These are phyloP conservation scores for Gobionotothen gibberifrons DNA, from an alignment of 2,797 vertebrate genomes.

Conservation along the genomic window DNA sequence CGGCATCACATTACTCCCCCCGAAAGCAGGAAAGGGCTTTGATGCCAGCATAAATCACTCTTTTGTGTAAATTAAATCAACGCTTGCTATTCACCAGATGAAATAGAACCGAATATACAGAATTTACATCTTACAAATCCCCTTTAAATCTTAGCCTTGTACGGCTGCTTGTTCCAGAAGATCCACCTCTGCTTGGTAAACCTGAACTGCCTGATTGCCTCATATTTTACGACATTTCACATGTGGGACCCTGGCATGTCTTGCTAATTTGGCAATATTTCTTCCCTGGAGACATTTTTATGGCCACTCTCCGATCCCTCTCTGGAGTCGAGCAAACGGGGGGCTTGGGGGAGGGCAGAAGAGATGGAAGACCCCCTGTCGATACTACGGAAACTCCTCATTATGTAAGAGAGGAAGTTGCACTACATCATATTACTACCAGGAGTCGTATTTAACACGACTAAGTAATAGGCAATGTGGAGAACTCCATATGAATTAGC, in stretches of 20 bases:
- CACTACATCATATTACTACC: constrained; percentile 60
- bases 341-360: constrained; percentile 25
- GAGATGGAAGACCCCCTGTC: constrained; percentile 69
- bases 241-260: constrained; percentile 69
- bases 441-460: constrained; percentile 51
- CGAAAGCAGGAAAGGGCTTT: constrained; percentile 29
- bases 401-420: constrained; percentile 78
- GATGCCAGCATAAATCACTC: constrained; percentile 48
- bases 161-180: constrained; percentile 46
- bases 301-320: constrained; percentile 59
- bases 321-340: constrained; percentile 54
- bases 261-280: constrained; percentile 84
- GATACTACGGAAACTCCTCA: constrained; percentile 72
- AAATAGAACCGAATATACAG: constrained; percentile 27
- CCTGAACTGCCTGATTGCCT: constrained; percentile 53
- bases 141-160: constrained; percentile 41
- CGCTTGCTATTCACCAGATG: constrained; percentile 28
- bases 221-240: constrained; percentile 74
- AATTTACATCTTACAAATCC: constrained; percentile 60
- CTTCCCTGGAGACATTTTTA: constrained; percentile 82
- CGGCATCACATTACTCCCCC: constrained; percentile 39
- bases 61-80: constrained; percentile 57
- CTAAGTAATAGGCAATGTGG: constrained; percentile 25
- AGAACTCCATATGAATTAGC: constrained; percentile 9
- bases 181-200: constrained; percentile 55